Percentiles rank a stretch among this genome's conserved stretches.
Conservation (phyloP, 1,140 invertebrate species). For the Caenorhabditis tropicalis region DNA sequence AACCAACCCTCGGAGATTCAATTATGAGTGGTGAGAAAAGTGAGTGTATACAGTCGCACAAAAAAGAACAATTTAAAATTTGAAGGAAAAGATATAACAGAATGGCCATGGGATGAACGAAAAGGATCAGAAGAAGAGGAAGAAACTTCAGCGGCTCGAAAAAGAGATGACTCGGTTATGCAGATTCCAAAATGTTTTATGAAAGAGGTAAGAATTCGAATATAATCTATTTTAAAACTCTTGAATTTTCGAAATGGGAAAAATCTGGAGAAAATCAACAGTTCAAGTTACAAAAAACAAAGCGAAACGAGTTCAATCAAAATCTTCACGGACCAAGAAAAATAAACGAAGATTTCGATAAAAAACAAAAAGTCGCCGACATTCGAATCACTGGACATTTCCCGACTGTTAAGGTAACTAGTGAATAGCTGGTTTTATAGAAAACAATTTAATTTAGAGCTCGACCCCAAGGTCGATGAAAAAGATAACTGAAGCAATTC, state of each 20-base stretch:
- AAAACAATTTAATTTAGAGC: neutral
- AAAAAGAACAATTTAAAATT: neutral
- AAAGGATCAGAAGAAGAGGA: slow-evolving; percentile 23
- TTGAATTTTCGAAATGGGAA: no score
- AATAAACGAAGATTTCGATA: neutral
- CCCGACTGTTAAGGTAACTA: neutral
- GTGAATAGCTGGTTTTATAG: neutral
- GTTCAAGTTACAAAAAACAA: neutral
- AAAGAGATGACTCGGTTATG: slow-evolving; percentile 12
- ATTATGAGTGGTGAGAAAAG: neutral
- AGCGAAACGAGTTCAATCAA: neutral
- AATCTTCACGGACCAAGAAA: neutral
- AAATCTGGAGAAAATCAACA: neutral
- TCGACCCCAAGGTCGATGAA: neutral
- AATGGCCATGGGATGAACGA: slow-evolving; percentile 6
- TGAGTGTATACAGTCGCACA: neutral
- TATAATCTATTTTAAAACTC: no score
- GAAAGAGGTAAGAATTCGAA: neutral
- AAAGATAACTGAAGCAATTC: no score
- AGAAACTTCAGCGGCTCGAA: neutral
- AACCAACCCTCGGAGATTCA: neutral
- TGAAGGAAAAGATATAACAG: neutral
- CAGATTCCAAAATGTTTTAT: neutral
- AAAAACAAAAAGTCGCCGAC: neutral
- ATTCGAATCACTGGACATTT: neutral